Evolutionary conservation across 1,140 invertebrate genomes (phyloP).

Genomic region (Mya arenaria): DNA sequence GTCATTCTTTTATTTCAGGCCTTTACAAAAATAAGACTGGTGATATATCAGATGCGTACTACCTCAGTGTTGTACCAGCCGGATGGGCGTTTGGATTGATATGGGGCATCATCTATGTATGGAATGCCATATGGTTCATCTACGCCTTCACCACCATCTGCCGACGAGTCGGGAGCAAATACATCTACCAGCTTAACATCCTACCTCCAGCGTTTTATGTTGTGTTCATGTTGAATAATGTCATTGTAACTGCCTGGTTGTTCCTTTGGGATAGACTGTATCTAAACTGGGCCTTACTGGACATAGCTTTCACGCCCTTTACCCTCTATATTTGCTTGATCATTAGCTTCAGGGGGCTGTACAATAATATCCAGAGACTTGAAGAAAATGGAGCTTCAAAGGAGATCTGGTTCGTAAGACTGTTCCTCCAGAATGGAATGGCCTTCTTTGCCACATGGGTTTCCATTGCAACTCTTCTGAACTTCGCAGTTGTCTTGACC

Average conservation of each 20-base stretch:
- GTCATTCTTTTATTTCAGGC: slow-evolving; percentile 50
- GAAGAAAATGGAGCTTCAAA: neutral
- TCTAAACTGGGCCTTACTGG: slow-evolving; percentile 51
- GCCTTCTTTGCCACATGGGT: slow-evolving; percentile 69
- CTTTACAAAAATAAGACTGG: slow-evolving; percentile 57
- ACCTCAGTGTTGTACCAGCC: slow-evolving; percentile 41
- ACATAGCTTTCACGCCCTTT: slow-evolving; percentile 49
- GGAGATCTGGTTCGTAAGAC: slow-evolving; percentile 65
- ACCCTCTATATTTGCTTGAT: slow-evolving; percentile 58
- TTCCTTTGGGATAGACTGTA: slow-evolving; percentile 66
- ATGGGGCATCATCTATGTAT: slow-evolving; percentile 60
- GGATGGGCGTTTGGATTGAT: slow-evolving; percentile 59
- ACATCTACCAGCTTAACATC: slow-evolving; percentile 21
- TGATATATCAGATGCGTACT: slow-evolving; percentile 51
- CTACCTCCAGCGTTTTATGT: slow-evolving; percentile 38
- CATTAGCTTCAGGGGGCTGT: slow-evolving; percentile 47
- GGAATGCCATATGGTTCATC: slow-evolving; percentile 57
- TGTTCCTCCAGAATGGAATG: slow-evolving; percentile 69
- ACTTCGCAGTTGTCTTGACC: slow-evolving; percentile 61
- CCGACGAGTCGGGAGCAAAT: slow-evolving; percentile 12
- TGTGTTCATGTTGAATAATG: slow-evolving; percentile 50
- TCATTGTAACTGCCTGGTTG: slow-evolving; percentile 64
- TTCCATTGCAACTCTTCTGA: slow-evolving; percentile 66
- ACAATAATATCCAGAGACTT: neutral
- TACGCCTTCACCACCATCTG: slow-evolving; percentile 54